Percentiles rank a stretch among this genome's conserved stretches.
phyloP scores from a whole-genome alignment of 2,797 vertebrate species.

The Microctenopoma steveboyesi region DNA sequence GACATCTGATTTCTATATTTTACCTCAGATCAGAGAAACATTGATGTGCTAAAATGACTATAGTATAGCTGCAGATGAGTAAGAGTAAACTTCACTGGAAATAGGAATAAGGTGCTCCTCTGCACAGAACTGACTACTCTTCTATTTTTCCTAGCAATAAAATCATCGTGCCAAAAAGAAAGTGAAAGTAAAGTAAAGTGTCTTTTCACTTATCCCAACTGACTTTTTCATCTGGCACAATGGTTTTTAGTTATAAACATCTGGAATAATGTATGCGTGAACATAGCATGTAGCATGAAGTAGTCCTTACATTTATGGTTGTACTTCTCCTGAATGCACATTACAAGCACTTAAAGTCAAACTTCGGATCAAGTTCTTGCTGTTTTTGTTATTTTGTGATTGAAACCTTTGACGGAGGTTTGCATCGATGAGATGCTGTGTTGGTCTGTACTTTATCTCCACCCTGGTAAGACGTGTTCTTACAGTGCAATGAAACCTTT shows the following conservation, averaged over 20 bases:
- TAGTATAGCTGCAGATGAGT: slow-evolving; percentile 66
- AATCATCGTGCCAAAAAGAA: slow-evolving; percentile 50
- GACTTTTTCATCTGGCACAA: slow-evolving; percentile 50
- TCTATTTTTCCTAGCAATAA: slow-evolving; percentile 15
- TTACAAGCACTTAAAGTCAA: slow-evolving; percentile 37
- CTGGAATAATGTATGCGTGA: slow-evolving; percentile 57
- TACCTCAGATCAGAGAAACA: slow-evolving; percentile 57
- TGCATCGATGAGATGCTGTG: slow-evolving; percentile 8
- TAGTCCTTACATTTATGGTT: slow-evolving; percentile 49
- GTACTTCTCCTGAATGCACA: slow-evolving; percentile 45
- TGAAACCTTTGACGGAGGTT: slow-evolving; percentile 28
- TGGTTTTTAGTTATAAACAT: slow-evolving; percentile 49
- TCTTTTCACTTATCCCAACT: slow-evolving; percentile 14
- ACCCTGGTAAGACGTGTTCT: slow-evolving; percentile 19
- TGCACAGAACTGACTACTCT: slow-evolving; percentile 45
- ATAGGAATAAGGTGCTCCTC: slow-evolving; percentile 68
- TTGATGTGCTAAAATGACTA: slow-evolving; percentile 63
- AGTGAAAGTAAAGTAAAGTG: slow-evolving; percentile 32
- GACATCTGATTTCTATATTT: slow-evolving; percentile 63
- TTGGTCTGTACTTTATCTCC: slow-evolving; percentile 11
- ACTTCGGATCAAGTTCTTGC: slow-evolving; percentile 16
- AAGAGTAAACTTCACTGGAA: slow-evolving; percentile 65
- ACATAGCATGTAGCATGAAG: slow-evolving; percentile 47
- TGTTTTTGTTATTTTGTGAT: slow-evolving; percentile 25
- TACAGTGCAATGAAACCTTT: slow-evolving; percentile 6